Evolutionary conservation across 2,888 invertebrate species (phyloP).

Genomic region (Drosophila imparisetae): DNA sequence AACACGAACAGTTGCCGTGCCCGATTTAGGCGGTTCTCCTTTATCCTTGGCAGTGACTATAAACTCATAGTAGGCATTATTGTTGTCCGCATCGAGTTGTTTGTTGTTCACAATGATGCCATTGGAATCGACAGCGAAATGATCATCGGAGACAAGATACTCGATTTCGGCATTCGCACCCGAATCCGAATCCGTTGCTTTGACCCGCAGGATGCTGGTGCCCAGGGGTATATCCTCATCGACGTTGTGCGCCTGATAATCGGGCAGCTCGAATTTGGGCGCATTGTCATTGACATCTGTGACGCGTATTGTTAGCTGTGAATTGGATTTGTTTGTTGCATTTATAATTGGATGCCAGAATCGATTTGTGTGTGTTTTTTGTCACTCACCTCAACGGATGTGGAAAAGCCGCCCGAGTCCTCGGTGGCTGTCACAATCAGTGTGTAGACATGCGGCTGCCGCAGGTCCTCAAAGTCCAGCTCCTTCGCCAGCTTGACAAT

Average conservation of each 20-base stretch:
- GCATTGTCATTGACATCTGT: slow-evolving; percentile 99
- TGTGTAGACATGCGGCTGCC: slow-evolving; percentile 97
- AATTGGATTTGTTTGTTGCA: background rate
- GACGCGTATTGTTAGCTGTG: slow-evolving; percentile 94
- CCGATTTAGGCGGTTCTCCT: slow-evolving; percentile 96
- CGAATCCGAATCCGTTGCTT: slow-evolving; percentile 97
- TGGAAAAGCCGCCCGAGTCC: slow-evolving; percentile 98
- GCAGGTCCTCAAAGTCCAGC: slow-evolving; percentile 97
- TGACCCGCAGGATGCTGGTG: slow-evolving; percentile 96
- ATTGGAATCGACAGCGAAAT: slow-evolving; percentile 96
- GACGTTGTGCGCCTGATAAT: slow-evolving; percentile 98
- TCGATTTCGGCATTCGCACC: slow-evolving; percentile 97
- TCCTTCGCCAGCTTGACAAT: slow-evolving; percentile 98
- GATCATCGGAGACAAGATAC: slow-evolving; percentile 95
- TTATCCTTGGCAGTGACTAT: slow-evolving; percentile 97
- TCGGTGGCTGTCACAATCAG: slow-evolving; percentile 97
- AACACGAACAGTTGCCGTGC: slow-evolving; percentile 96
- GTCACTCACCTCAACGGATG: slow-evolving; percentile 93
- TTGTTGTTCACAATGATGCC: slow-evolving; percentile 97
- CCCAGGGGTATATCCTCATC: slow-evolving; percentile 97
- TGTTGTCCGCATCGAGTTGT: slow-evolving; percentile 97
- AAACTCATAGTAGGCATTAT: slow-evolving; percentile 98
- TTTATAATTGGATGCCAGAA: background rate
- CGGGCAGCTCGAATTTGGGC: slow-evolving; percentile 97
- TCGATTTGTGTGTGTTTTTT: background rate